Conservation (phyloP, 2,113 vertebrate species). For the Rutilus rutilus region DNA sequence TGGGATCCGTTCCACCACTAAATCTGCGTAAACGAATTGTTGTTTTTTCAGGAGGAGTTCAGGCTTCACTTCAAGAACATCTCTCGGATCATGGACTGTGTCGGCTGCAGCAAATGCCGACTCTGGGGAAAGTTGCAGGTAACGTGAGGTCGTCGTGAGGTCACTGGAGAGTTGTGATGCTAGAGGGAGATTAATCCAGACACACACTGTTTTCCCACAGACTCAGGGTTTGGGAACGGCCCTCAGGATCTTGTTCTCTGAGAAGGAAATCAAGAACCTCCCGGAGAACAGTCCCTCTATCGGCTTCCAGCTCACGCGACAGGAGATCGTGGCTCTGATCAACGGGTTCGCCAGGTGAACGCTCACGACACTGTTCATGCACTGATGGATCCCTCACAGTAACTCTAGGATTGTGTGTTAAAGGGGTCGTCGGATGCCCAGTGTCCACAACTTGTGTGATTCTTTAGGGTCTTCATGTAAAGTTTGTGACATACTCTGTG, state of each 20-base stretch:
- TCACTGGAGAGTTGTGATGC: not conserved
- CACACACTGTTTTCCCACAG: slow-evolving; percentile 63
- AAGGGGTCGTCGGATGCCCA: too few relatives aligned
- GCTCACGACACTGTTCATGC: too few relatives aligned
- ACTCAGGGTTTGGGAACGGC: slow-evolving; percentile 95
- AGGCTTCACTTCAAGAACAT: slow-evolving; percentile 96
- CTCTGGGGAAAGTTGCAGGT: slow-evolving; percentile 97
- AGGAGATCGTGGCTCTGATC: slow-evolving; percentile 93
- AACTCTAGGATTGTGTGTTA: too few relatives aligned
- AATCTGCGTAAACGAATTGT: too few relatives aligned
- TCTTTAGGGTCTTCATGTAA: too few relatives aligned
- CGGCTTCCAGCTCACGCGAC: slow-evolving; percentile 93
- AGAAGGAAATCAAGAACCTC: slow-evolving; percentile 93
- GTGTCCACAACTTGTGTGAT: too few relatives aligned
- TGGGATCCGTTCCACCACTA: too few relatives aligned
- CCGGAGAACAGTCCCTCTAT: slow-evolving; percentile 89
- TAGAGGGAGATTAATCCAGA: too few relatives aligned
- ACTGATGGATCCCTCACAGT: too few relatives aligned
- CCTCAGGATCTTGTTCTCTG: slow-evolving; percentile 95
- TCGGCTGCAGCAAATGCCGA: slow-evolving; percentile 96
- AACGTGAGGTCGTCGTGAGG: not conserved
- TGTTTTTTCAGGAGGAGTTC: slow-evolving; percentile 86
- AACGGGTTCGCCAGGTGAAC: slow-evolving; percentile 85
- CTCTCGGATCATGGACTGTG: slow-evolving; percentile 97
- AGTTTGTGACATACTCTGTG: too few relatives aligned